Evolutionary conservation across 2,888 invertebrate genomes (phyloP).

Genomic region (Mamestra brassicae): DNA sequence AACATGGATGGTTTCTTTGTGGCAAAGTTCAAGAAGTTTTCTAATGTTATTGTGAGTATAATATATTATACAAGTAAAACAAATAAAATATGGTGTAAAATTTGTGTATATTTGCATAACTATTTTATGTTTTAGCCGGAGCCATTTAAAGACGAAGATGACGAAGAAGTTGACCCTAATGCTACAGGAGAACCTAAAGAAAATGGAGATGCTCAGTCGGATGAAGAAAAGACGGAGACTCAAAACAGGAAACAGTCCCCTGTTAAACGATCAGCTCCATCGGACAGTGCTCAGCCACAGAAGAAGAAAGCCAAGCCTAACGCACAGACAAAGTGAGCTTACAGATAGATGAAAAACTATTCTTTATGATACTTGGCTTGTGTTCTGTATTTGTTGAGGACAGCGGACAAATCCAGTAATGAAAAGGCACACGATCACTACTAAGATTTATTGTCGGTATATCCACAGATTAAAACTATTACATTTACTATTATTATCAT

Average conservation of each 20-base stretch:
- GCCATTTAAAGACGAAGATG: constrained; percentile 85
- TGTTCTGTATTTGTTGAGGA: no score
- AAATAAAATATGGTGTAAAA: neutral
- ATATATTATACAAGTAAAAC: no score
- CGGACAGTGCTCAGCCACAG: constrained; percentile 68
- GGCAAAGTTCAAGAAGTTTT: constrained; percentile 99
- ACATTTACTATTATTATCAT: no score
- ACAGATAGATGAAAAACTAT: neutral
- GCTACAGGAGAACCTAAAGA: constrained; percentile 68
- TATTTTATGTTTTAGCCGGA: constrained; percentile 81
- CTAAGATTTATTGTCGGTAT: no score
- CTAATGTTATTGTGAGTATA: constrained; percentile 92
- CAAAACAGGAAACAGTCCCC: constrained; percentile 65
- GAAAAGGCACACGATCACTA: no score
- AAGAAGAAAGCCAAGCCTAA: constrained; percentile 79
- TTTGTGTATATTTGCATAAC: neutral
- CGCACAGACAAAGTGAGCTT: constrained; percentile 65
- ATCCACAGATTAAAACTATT: no score
- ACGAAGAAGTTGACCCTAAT: constrained; percentile 75
- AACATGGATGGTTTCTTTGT: constrained; percentile 99
- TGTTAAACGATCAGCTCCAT: constrained; percentile 77
- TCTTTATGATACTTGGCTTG: no score
- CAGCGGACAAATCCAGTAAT: no score
- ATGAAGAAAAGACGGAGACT: constrained; percentile 60
- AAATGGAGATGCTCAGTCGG: constrained; percentile 77